Evolutionary conservation across 2,888 invertebrate genomes (phyloP).

Genomic region (Pseudolycoriella hygida): DNA sequence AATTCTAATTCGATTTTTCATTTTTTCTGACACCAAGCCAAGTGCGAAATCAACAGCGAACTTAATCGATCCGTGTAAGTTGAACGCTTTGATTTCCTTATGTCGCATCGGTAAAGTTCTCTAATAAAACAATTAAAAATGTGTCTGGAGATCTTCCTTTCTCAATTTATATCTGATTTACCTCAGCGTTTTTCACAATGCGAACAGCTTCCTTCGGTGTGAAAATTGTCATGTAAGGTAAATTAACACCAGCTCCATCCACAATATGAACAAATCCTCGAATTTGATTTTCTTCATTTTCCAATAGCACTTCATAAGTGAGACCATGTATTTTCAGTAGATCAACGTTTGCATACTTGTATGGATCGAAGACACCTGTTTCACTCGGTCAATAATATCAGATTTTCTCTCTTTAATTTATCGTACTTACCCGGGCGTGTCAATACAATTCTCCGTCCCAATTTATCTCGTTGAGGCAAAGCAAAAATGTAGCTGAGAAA

Average conservation of each 20-base stretch:
- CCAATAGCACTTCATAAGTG: constrained; percentile 61
- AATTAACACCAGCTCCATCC: constrained; percentile 55
- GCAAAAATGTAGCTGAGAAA: constrained; percentile 40
- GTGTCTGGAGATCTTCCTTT: too few relatives aligned
- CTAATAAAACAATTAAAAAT: constrained; percentile 23
- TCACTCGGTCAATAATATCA: constrained; percentile 8
- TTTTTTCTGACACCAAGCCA: constrained; percentile 59
- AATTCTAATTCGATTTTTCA: constrained; percentile 47
- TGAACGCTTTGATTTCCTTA: constrained; percentile 60
- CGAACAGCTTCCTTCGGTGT: constrained; percentile 61
- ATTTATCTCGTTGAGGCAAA: constrained; percentile 55
- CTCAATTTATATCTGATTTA: too few relatives aligned
- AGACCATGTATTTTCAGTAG: constrained; percentile 61
- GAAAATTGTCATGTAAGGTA: constrained; percentile 57
- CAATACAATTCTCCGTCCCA: constrained; percentile 56
- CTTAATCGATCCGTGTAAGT: constrained; percentile 54
- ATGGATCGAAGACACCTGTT: constrained; percentile 59
- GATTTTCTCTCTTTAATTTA: too few relatives aligned
- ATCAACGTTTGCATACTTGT: constrained; percentile 56
- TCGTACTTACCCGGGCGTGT: constrained; percentile 49
- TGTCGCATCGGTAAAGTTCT: constrained; percentile 61
- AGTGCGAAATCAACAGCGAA: constrained; percentile 62
- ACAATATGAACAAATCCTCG: constrained; percentile 63
- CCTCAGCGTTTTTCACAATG: constrained; percentile 67
- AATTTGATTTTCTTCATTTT: constrained; percentile 65